phyloP scores from a whole-genome alignment of 2,113 vertebrate species.

The Neoarius graeffei region DNA sequence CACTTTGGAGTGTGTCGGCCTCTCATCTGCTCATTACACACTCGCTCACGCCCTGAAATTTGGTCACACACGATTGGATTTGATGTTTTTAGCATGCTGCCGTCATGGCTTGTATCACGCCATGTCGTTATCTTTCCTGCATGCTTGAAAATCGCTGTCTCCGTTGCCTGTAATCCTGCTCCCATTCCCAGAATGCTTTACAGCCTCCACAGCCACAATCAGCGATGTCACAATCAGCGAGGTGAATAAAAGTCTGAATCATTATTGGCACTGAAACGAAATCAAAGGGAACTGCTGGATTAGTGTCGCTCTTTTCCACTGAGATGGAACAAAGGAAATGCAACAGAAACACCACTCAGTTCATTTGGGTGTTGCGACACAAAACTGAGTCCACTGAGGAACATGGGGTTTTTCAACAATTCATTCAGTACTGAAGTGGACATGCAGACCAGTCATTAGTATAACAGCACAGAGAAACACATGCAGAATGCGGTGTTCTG shows the following conservation, averaged over 20 bases:
- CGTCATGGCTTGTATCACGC: slow-evolving; percentile 33
- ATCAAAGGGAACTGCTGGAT: slow-evolving; percentile 38
- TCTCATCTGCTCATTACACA: slow-evolving; percentile 24
- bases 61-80: slow-evolving; percentile 43
- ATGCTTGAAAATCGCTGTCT: slow-evolving; percentile 31
- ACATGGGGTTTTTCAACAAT: slow-evolving; percentile 59
- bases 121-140: slow-evolving; percentile 35
- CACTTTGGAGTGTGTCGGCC: slow-evolving; percentile 7
- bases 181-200: slow-evolving; percentile 29
- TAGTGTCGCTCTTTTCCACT: slow-evolving; percentile 15
- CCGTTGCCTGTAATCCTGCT: slow-evolving; percentile 17
- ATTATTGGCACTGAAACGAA: slow-evolving; percentile 34
- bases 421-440: slow-evolving; percentile 57
- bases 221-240: background rate
- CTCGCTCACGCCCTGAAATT: slow-evolving; percentile 35
- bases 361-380: background rate
- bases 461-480: slow-evolving; percentile 51
- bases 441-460: slow-evolving; percentile 54
- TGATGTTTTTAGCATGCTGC: slow-evolving; percentile 32
- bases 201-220: slow-evolving; percentile 20
- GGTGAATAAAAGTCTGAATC: slow-evolving; percentile 14
- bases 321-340: slow-evolving; percentile 34
- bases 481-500: slow-evolving; percentile 48
- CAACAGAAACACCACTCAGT: slow-evolving; percentile 21
- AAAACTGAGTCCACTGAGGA: slow-evolving; percentile 53